Base-by-base conservation (phyloP, 1,140 invertebrate genomes). In the Diorhabda sublineata region DNA sequence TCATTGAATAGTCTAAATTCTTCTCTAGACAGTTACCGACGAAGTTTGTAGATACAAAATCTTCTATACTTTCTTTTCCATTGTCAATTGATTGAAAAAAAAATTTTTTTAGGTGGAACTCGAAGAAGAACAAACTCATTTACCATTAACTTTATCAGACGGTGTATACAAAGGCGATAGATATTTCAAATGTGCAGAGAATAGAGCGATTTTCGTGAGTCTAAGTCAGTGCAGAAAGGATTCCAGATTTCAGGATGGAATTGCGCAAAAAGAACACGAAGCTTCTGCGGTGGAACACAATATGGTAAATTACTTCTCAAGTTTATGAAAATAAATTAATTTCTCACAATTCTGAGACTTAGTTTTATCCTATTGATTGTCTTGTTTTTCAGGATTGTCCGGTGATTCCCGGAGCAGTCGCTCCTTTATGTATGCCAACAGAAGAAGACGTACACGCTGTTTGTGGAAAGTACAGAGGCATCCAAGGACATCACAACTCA, bases 401-500 rank as follows among this genome's bases (percentile, higher is more conserved):
- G 2, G 85, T 91, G 58, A 87, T 96, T 42, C 82, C 84, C 3
- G 94, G 94, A n/a, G 87, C 90, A 67, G 86, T 96, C 2, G 85
- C 91, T 11, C 93, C 94, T 5, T 85, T 95, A 57, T 88, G 83
- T 72, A 82, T 88, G 70, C 83, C 84, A 68, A 78, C 76, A 41
- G 78, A 81, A 69, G 87, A 87, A 8, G 88, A 90, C 72, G 83
- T 92, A 8, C 86, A 87, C 67, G 85, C 83, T 47, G 84, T 90
- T 67, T 91, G 88, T 77, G 89, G 91, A 26, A 92, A 93, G 82
- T 91, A 89, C 78, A 85, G 89, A 72, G 96, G 97, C 3, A 98
- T 98, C 75, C 96, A 98, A 83, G 97, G 97, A 4, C 95, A 98
- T 81, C 94, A 97, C 78, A 99, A 98, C 84, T 98, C 96, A 0